Base-by-base conservation (phyloP, 1,140 invertebrate species). In the Ostrea denselamellosa region DNA sequence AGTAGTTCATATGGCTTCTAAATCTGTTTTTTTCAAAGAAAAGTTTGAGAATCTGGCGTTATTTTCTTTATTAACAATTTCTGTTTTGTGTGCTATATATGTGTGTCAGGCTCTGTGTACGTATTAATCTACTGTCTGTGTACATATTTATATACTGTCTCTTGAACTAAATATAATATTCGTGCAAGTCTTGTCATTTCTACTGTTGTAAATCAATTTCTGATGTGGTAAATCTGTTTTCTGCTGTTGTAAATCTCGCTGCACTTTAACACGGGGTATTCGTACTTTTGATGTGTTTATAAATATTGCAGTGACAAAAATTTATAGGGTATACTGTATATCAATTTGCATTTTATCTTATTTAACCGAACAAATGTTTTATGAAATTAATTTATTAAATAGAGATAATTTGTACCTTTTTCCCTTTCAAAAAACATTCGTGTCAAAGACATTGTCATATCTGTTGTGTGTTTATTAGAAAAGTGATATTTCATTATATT, bases 401-500 rank as follows among this genome's bases (percentile, higher is more conserved):
- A 19, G 3, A 62, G 34, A 5, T 5, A 62, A 62, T 62, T 7
- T 62, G n/a, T 17, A 62, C 56, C 56, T 19, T 62, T 17, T 14
- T 14, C 17, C 17, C 5, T 62, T 19, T 62, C 7, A 62, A 58
- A 12, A 62, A 62, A 62, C n/a, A 19, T 62, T 17, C 56, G 17
- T 7, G 14, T 14, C 17, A 62, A 62, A 62, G 56, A 62, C 17
- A 62, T 19, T 62, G n/a, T 62, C 17, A 2, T 14, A 2, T 12
- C 5, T 62, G n/a, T 62, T 62, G 56, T 62, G 56, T 62, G n/a
- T 62, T 62, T 62, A 62, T 62, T 62, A 62, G 56, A 62, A 62
- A 62, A 62, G 1, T 62, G 14, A 62, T 5, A 62, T 19, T 8
- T 14, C 56, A 62, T 62, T 62, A 62, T 62, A 19, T 62, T 62